A percentile compares a stretch with the other conserved stretches of the same genome.
phyloP scores from a whole-genome alignment of 2,113 vertebrate species.

The Heterotis niloticus region DNA sequence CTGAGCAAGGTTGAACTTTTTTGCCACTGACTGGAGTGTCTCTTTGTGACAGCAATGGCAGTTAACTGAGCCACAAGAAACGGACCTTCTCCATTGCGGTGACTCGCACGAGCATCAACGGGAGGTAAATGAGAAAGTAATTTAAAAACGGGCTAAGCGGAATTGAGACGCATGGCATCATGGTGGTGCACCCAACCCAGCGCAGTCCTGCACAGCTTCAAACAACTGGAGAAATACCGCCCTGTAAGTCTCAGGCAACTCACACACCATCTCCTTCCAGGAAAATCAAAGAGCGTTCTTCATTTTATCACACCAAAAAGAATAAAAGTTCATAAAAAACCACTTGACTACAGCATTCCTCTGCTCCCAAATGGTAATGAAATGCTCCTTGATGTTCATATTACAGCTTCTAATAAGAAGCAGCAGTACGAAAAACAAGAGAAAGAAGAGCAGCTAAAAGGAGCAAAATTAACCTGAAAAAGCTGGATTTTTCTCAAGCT shows the following conservation, averaged over 20 bases:
- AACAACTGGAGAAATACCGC: not conserved
- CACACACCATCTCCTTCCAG: not conserved
- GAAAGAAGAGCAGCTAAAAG: not conserved
- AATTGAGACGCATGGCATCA: not conserved
- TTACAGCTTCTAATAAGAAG: not conserved
- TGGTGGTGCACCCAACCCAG: not conserved
- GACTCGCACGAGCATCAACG: not conserved
- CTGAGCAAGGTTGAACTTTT: no score
- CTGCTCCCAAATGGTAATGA: no score
- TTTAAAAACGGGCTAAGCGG: not conserved
- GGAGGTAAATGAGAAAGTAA: not conserved
- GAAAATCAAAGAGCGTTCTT: no score
- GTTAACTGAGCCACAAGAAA: not conserved
- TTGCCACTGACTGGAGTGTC: no score
- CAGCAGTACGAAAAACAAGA: not conserved
- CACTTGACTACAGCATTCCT: no score
- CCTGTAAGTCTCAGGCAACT: not conserved
- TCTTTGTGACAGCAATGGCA: not conserved
- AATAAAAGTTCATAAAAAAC: no score
- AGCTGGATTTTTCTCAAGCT: constrained; percentile 1
- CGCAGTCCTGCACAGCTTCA: not conserved
- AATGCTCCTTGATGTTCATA: no score
- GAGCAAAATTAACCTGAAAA: not conserved
- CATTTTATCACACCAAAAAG: no score
- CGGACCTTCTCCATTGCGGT: not conserved